Evolutionary conservation across 1,140 invertebrate genomes (phyloP).

Genomic region (Drosophila pallidifrons): DNA sequence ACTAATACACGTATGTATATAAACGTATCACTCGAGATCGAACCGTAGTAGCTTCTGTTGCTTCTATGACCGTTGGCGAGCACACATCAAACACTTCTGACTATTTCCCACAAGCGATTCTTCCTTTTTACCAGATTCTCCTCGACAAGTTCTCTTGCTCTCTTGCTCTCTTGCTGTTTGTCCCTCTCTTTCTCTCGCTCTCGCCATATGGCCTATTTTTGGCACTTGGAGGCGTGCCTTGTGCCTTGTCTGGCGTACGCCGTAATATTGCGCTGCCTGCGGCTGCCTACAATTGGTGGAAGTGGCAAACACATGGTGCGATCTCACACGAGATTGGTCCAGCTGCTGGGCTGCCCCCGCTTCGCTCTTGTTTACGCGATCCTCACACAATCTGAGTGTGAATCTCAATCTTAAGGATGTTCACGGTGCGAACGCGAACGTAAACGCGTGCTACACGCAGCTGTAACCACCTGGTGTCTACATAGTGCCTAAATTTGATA

Average conservation of each 20-base stretch:
- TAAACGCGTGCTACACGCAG: constrained; percentile 40
- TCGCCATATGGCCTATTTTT: constrained; percentile 62
- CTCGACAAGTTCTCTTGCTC: neutral
- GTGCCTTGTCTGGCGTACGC: neutral
- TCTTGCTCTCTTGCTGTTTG: constrained; percentile 15
- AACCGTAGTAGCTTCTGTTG: constrained; percentile 11
- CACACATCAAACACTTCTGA: constrained; percentile 60
- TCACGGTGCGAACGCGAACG: neutral
- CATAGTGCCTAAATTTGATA: constrained; percentile 35
- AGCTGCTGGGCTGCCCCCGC: constrained; percentile 36
- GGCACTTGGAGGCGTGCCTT: constrained; percentile 68
- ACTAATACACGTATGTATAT: neutral
- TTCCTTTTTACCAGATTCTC: constrained; percentile 27
- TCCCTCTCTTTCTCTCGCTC: constrained; percentile 9
- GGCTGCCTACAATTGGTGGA: constrained; percentile 67
- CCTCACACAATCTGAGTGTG: neutral
- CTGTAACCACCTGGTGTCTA: constrained; percentile 36
- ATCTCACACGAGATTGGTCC: constrained; percentile 74
- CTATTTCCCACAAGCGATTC: constrained; percentile 6
- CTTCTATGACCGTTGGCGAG: constrained; percentile 38
- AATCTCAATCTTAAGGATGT: constrained; percentile 26
- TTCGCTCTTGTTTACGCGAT: constrained; percentile 25
- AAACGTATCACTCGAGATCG: constrained; percentile 3
- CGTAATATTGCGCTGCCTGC: constrained; percentile 15
- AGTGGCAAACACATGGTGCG: constrained; percentile 68